A percentile compares a stretch with the other conserved stretches of the same genome.
These are phyloP conservation scores for Epizoanthus stellaris DNA, from an alignment of 92 coral and sea anemone genomes.

Conservation along the genomic window DNA sequence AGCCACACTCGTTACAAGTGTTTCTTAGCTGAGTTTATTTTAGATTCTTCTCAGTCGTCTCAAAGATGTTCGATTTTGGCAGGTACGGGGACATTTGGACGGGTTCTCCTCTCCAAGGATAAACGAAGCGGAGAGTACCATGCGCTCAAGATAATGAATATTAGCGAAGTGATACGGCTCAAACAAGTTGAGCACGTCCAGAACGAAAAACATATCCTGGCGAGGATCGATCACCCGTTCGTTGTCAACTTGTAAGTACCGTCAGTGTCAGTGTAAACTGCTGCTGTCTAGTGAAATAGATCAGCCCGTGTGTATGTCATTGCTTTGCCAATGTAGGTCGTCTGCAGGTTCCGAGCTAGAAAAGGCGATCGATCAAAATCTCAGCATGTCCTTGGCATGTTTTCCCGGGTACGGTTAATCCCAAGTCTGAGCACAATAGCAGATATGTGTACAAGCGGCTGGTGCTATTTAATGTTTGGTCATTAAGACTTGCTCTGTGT, in stretches of 20 bases:
- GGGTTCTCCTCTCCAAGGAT: constrained; percentile 89
- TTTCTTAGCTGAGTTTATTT: constrained; percentile 39
- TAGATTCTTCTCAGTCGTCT: not conserved
- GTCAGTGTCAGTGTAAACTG: not conserved
- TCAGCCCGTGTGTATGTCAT: not conserved
- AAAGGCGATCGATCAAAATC: constrained; percentile 21
- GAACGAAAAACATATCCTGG: constrained; percentile 91
- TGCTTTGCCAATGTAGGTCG: not conserved
- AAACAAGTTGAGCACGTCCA: constrained; percentile 99
- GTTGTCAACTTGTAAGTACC: constrained; percentile 96
- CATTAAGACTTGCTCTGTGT: not conserved
- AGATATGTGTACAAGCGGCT: constrained; percentile 24
- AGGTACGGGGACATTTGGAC: constrained; percentile 99
- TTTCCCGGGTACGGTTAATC: constrained; percentile 9
- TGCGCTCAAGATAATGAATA: constrained; percentile 97
- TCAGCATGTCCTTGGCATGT: constrained; percentile 27
- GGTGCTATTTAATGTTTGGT: not conserved
- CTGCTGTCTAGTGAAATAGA: constrained; percentile 36
- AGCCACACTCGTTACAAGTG: constrained; percentile 14
- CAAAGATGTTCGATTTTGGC: constrained; percentile 29
- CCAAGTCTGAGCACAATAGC: constrained; percentile 9
- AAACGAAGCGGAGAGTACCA: constrained; percentile 81
- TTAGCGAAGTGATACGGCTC: constrained; percentile 95
- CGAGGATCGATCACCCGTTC: constrained; percentile 95
- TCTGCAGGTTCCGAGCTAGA: constrained; percentile 5